Base-by-base conservation (phyloP, 2,888 invertebrate genomes). In the Patella caerulea region DNA sequence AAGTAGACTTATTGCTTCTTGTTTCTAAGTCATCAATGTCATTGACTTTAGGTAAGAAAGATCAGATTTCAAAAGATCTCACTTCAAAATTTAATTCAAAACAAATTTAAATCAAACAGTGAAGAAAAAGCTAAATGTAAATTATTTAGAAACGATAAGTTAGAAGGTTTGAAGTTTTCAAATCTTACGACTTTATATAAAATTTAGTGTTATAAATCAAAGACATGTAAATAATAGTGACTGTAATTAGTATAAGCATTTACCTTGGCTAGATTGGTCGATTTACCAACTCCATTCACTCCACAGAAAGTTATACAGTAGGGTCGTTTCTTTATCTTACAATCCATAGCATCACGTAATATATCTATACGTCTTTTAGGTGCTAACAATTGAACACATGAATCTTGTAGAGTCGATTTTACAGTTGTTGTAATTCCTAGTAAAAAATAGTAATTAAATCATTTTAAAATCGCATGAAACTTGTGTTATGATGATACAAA, bases 201-300 rank as follows among this genome's bases (percentile, higher is more conserved):
- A 45, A 9, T 45, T 45, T 45, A 9, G 45, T 45, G 9, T 45
- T 45, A 45, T 45, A 45, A 45, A 45, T 45, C 9, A 45, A 45
- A 45, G 45, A 7, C 45, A 34, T 9, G 9, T 0, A 45, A 45
- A 45, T 45, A 45, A 45, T 45, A 9, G 45, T 9, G 9, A 45
- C 45, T 45, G 45, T 45, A 0, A 45, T 45, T 45, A 45, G 45
- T 45, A 45, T 45, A 45, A 45, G 0, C 7, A 45, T 45, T 45
- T 45, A 94, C 94, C 92, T 99, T 99, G 0, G 99, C 99, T 75
- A 99, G 93, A 93, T 99, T 99, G 2, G 99, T 99, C 0, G 98
- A 98, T 90, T 99, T 99, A 75, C 99, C 99, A 0, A 99, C 99
- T 19, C 99, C 99, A 92, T 99, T 99, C 2, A 97, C 99, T 79